Evolutionary conservation across 2,888 invertebrate genomes (phyloP).

Genomic region (Cephus spinipes): DNA sequence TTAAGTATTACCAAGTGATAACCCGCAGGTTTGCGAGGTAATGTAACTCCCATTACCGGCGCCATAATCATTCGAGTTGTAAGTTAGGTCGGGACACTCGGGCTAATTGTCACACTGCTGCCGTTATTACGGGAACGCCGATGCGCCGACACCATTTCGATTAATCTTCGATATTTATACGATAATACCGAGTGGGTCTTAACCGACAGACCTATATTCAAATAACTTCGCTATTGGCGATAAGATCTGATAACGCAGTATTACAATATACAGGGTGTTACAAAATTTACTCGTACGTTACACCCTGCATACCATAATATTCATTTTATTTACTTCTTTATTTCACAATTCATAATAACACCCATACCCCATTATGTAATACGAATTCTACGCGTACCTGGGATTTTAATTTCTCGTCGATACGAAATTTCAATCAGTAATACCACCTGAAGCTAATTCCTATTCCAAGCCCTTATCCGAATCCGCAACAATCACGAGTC

Average conservation of each 20-base stretch:
- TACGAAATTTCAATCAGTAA: neutral
- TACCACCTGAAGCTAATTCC: neutral
- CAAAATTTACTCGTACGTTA: neutral
- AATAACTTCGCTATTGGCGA: neutral
- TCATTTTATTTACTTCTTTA: neutral
- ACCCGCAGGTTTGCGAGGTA: constrained; percentile 28
- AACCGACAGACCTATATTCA: neutral
- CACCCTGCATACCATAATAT: too few relatives aligned
- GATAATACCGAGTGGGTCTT: neutral
- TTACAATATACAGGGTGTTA: neutral
- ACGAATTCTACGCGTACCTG: neutral
- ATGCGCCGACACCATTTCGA: neutral
- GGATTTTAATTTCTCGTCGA: neutral
- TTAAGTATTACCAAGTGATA: constrained; percentile 42
- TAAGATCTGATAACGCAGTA: neutral
- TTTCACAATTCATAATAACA: neutral
- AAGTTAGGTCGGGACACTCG: constrained; percentile 30
- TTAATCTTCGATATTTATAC: neutral
- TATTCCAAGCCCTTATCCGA: neutral
- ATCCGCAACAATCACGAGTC: neutral
- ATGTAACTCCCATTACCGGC: constrained; percentile 35
- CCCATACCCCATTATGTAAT: neutral
- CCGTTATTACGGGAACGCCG: constrained; percentile 26
- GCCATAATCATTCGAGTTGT: constrained; percentile 29
- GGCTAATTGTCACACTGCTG: constrained; percentile 35